Base-by-base conservation (phyloP, 2,888 invertebrate genomes). In the Sericinus montela region DNA sequence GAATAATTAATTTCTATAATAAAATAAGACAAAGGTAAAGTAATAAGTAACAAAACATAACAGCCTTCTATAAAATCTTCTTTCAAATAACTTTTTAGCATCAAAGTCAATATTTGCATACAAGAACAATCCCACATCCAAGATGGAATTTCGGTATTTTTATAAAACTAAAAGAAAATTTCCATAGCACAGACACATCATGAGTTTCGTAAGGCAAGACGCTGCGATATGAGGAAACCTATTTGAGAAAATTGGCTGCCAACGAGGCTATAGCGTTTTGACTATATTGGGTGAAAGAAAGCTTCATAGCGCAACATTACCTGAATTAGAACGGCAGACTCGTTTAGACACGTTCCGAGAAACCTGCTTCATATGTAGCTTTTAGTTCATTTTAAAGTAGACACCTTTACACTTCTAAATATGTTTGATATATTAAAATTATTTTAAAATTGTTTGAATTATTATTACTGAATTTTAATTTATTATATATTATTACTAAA, bases 201-300 rank as follows among this genome's bases (percentile, higher is more conserved):
- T 28, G 40, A 45, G 39, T 48, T 48, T 30, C 37, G 37, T 32
- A 48, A 49, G 51, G 46, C 53, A 50, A 59, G 58, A 58, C 56
- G 55, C 53, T 57, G 52, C 51, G 16, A 58, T 57, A 58, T 53
- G 48, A 55, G 56, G 51, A 51, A 62, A 63, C 59, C 65, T 60
- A 69, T 71, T 67, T 63, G 59, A 52, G 54, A 59, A 65, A 68
- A 71, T 69, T 67, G 68, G 65, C 57, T 67, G 61, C 59, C 59
- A 59, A 63, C 60, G 58, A 53, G 58, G 58, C 56, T 54, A 51
- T 54, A 48, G 29, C 53, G 50, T 54, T 47, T 43, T 45, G 48
- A 40, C 42, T 37, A 45, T 35, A 43, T 46, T 36, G 43, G 42
- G 38, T 42, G 38, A 45, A 48, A 49, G 48, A 53, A 55, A 53